Conservation (phyloP, 2,113 vertebrate genomes). For the Malurus cyaneus region DNA sequence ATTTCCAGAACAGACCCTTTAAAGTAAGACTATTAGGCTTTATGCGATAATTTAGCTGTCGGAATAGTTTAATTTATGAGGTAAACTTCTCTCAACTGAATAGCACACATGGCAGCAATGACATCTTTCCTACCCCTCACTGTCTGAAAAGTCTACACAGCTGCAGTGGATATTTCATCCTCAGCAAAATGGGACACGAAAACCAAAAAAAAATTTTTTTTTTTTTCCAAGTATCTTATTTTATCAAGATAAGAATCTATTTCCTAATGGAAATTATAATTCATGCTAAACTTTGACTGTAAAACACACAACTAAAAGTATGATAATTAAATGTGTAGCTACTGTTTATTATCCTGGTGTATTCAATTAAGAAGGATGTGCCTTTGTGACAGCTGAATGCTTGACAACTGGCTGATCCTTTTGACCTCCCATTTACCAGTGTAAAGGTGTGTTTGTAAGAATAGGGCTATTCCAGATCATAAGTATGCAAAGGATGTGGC, state of each 20-base stretch:
- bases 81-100: not conserved
- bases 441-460: not conserved
- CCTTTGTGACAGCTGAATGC: not conserved
- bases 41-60: slow-evolving; percentile 11
- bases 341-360: not conserved
- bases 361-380: not conserved
- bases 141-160: not conserved
- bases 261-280: not conserved
- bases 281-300: not conserved
- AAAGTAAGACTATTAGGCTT: not conserved
- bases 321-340: not conserved
- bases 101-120: not conserved
- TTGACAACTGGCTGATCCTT: not conserved
- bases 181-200: not conserved
- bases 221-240: not conserved
- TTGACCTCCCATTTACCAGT: not conserved
- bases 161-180: not conserved
- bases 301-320: not conserved
- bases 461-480: not conserved
- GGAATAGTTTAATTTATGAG: slow-evolving; percentile 18
- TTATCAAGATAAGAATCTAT: not conserved
- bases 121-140: not conserved
- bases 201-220: not conserved
- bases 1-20: slow-evolving; percentile 2
- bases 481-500: not conserved